A percentile compares a stretch with the other conserved stretches of the same genome.
Conservation (phyloP, 2,888 invertebrate species). For the Diadegma fenestrale region DNA sequence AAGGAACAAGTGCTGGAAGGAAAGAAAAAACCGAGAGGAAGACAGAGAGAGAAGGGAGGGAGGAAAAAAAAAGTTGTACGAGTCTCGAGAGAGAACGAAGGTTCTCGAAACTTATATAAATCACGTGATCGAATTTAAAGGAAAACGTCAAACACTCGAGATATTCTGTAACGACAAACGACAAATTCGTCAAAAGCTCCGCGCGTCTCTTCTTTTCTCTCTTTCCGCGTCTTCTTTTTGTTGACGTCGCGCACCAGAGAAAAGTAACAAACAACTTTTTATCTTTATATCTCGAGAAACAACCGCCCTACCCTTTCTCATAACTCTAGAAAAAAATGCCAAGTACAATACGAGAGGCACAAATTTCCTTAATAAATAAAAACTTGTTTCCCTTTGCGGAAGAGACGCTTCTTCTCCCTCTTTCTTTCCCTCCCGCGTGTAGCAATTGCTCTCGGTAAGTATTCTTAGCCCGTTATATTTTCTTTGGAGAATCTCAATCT, state of each 20-base stretch:
- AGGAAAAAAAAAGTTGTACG: conserved; percentile 17
- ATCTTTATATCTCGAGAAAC: conserved; percentile 43
- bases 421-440: not conserved
- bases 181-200: conserved; percentile 66
- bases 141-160: conserved; percentile 61
- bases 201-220: conserved; percentile 55
- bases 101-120: conserved; percentile 55
- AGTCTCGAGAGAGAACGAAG: conserved; percentile 74
- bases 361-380: conserved; percentile 54
- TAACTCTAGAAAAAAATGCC: conserved; percentile 27
- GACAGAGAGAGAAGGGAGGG: conserved; percentile 59
- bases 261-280: conserved; percentile 62
- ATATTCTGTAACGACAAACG: conserved; percentile 57
- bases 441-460: conserved; percentile 29
- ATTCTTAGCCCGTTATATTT: conserved; percentile 36
- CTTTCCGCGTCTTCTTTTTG: conserved; percentile 11
- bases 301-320: conserved; percentile 6
- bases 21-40: conserved; percentile 7
- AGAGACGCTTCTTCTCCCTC: not conserved
- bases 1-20: conserved; percentile 13
- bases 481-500: conserved; percentile 44
- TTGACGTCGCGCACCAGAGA: conserved; percentile 14
- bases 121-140: conserved; percentile 51
- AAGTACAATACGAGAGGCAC: conserved; percentile 36
- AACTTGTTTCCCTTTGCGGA: conserved; percentile 40